These are phyloP conservation scores for Xenus cinereus DNA, from an alignment of 2,113 vertebrate species.

Conservation along the genomic window DNA sequence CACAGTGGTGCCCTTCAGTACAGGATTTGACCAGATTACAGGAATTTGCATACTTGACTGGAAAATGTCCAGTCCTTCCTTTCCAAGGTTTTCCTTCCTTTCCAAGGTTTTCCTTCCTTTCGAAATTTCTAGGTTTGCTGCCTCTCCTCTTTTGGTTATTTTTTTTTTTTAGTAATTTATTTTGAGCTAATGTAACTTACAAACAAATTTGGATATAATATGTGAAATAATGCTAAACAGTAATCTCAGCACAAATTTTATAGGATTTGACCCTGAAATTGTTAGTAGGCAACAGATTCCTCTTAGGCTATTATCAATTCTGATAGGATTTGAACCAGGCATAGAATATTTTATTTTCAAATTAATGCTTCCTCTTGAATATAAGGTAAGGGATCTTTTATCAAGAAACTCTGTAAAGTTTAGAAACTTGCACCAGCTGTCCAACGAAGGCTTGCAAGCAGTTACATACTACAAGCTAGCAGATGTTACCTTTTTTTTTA, in stretches of 20 bases:
- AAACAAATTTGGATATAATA: neutral
- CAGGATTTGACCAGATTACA: neutral
- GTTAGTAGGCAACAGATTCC: neutral
- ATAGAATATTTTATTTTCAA: neutral
- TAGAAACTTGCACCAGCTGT: neutral
- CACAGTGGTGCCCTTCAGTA: neutral
- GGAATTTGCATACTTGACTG: neutral
- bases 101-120: neutral
- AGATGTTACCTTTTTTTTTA: neutral
- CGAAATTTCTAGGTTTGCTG: neutral
- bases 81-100: neutral
- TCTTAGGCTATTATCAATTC: neutral
- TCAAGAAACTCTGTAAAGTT: neutral
- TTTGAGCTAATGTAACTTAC: neutral
- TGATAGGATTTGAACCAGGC: neutral
- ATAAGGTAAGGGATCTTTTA: neutral
- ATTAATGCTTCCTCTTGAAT: neutral
- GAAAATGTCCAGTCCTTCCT: neutral
- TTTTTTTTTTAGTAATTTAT: neutral
- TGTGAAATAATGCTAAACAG: neutral
- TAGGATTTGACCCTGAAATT: neutral
- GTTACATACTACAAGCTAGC: neutral
- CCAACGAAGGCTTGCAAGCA: neutral
- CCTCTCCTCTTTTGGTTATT: neutral
- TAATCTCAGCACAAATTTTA: neutral